Conservation (phyloP, 1,140 invertebrate species). For the Listronotus bonariensis region DNA sequence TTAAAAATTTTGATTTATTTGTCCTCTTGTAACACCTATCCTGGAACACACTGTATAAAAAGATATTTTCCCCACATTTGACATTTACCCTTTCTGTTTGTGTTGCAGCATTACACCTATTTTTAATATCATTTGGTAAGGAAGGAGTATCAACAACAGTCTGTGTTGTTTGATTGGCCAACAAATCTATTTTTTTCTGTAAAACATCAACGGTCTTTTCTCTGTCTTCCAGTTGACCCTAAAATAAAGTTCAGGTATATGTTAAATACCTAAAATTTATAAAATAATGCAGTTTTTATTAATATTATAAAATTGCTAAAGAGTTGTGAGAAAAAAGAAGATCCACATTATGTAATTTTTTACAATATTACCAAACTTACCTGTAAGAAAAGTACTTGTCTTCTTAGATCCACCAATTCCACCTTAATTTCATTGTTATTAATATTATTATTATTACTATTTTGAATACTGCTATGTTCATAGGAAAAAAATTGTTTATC, state of each 20-base stretch:
- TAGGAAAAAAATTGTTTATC: background rate
- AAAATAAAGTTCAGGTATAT: no score
- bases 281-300: no score
- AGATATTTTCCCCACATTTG: no score
- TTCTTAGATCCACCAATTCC: slow-evolving; percentile 75
- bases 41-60: no score
- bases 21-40: no score
- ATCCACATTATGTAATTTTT: no score
- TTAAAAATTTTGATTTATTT: no score
- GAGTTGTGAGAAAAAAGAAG: no score
- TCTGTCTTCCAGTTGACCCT: slow-evolving; percentile 73
- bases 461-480: slow-evolving; percentile 1
- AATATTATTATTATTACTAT: slow-evolving; percentile 45
- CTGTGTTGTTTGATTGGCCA: slow-evolving; percentile 54
- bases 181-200: slow-evolving; percentile 64
- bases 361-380: slow-evolving; percentile 10
- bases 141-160: background rate
- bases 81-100: slow-evolving; percentile 75
- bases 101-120: slow-evolving; percentile 67
- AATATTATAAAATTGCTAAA: no score
- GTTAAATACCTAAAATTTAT: no score
- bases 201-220: slow-evolving; percentile 70
- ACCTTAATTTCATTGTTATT: slow-evolving; percentile 61
- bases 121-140: background rate
- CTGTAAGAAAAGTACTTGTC: slow-evolving; percentile 77